phyloP scores from a whole-genome alignment of 2,888 invertebrate genomes.

The Elysia crispata region DNA sequence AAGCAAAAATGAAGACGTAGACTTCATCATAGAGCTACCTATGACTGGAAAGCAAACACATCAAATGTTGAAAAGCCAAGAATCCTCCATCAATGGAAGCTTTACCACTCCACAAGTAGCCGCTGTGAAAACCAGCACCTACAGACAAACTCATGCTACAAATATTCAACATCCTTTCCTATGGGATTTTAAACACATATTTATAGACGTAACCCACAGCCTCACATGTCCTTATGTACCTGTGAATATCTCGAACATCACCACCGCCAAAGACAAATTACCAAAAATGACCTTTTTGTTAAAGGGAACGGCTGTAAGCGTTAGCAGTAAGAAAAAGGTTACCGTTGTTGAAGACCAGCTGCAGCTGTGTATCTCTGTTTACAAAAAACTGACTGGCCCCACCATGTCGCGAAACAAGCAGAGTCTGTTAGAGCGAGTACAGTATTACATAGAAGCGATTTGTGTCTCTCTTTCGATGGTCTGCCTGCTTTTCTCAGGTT shows the following conservation, averaged over 20 bases:
- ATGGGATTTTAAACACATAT: neutral
- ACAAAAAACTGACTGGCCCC: neutral
- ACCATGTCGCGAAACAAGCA: neutral
- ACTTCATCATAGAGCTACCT: too few relatives aligned
- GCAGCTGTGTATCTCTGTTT: neutral
- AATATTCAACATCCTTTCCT: too few relatives aligned
- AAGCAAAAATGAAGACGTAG: too few relatives aligned
- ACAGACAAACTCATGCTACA: too few relatives aligned
- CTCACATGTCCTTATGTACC: conserved; percentile 30
- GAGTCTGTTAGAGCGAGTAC: neutral
- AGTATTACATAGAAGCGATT: conserved; percentile 31
- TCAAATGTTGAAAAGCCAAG: too few relatives aligned
- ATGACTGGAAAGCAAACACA: too few relatives aligned
- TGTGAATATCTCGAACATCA: conserved; percentile 15
- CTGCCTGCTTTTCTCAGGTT: conserved; percentile 50
- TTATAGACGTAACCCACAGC: conserved; percentile 35
- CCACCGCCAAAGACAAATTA: neutral
- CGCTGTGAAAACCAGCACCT: too few relatives aligned
- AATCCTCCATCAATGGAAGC: too few relatives aligned
- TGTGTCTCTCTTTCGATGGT: conserved; percentile 49
- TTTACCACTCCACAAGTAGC: too few relatives aligned
- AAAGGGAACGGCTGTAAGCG: too few relatives aligned
- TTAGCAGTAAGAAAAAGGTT: too few relatives aligned
- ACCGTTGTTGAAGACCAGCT: neutral
- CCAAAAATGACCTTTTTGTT: too few relatives aligned